phyloP scores from a whole-genome alignment of 2,888 invertebrate species.

The Atethmia centrago region DNA sequence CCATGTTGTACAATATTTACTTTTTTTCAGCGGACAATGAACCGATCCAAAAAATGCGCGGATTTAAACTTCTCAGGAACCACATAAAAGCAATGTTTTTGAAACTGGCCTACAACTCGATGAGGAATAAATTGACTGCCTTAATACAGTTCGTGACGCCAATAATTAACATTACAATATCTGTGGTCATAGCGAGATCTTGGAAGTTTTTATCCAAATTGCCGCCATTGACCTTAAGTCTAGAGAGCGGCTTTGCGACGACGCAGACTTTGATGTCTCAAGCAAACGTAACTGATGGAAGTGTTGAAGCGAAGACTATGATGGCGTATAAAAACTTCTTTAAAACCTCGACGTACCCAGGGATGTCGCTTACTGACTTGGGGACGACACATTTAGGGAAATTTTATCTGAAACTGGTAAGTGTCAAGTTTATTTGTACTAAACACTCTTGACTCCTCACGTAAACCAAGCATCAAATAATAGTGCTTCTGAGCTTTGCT shows the following conservation, averaged over 20 bases:
- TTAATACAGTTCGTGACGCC: slow-evolving; percentile 86
- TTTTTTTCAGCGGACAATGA: slow-evolving; percentile 78
- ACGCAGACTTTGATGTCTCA: slow-evolving; percentile 83
- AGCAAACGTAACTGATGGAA: slow-evolving; percentile 72
- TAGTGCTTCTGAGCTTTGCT: not conserved
- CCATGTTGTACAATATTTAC: not conserved
- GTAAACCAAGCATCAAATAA: not conserved
- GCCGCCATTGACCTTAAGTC: slow-evolving; percentile 90
- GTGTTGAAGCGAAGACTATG: slow-evolving; percentile 76
- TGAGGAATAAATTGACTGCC: slow-evolving; percentile 83
- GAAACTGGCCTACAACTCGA: slow-evolving; percentile 82
- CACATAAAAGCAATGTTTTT: slow-evolving; percentile 88
- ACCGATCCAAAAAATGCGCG: slow-evolving; percentile 82
- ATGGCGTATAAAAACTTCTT: slow-evolving; percentile 82
- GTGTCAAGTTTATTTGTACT: slow-evolving; percentile 42
- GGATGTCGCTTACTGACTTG: slow-evolving; percentile 79
- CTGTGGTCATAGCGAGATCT: slow-evolving; percentile 84
- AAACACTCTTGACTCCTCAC: not conserved
- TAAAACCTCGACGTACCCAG: slow-evolving; percentile 73
- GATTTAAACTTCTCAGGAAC: slow-evolving; percentile 81
- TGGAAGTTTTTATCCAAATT: slow-evolving; percentile 89
- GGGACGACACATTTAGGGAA: slow-evolving; percentile 80
- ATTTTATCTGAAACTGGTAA: slow-evolving; percentile 87
- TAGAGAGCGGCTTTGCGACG: slow-evolving; percentile 83
- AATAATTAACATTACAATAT: slow-evolving; percentile 85